Base-by-base conservation (phyloP, 64 coral and sea anemone genomes). In the Platygyra sinensis region DNA sequence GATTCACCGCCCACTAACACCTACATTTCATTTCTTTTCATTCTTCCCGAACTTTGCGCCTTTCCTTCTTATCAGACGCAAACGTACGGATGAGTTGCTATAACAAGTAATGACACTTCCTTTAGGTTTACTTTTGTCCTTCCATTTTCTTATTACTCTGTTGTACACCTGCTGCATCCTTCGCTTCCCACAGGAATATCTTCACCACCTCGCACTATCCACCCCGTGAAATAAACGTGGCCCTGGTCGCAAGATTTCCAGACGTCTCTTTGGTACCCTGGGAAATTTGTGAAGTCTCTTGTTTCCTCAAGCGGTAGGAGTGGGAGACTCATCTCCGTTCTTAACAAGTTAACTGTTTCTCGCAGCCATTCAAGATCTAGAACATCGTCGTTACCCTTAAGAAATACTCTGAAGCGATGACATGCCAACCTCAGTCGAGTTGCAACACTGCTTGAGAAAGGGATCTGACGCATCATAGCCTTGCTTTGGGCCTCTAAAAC, bases 191-290 rank as follows among this genome's bases (percentile, higher is more conserved):
- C 51, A 0, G n/a, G 11, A 25, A 55, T 20, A 5, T 16, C 25
- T 14, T 79, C 51, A 3, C 46, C 76, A 14, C 19, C 51, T n/a
- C 76, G 76, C 76, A 79, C 36, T 12, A 79, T 27, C 6, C 10
- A 30, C 25, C 49, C 8, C 1, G 25, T 79, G 51, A 0, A 46
- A 28, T 55, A 79, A 9, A 55, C 76, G 2, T 79, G 76, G n/a
- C 49, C 22, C 7, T 79, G 46, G 8, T n/a, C 33, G 24, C 76
- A 79, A 8, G 25, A 79, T 79, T 79, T 79, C 76, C 76, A 79
- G 20, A 57, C 25, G 2, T 20, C 24, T 27, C 1, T 79, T 12
- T 59, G 15, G 15, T 27, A 79, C 0, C 76, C 76, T 55, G 76
- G 76, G 24, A 79, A 79, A 13, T 79, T 79, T 14, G 2, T 2